Evolutionary conservation across 2,888 invertebrate species (phyloP).

Genomic region (Cryptus armator): DNA sequence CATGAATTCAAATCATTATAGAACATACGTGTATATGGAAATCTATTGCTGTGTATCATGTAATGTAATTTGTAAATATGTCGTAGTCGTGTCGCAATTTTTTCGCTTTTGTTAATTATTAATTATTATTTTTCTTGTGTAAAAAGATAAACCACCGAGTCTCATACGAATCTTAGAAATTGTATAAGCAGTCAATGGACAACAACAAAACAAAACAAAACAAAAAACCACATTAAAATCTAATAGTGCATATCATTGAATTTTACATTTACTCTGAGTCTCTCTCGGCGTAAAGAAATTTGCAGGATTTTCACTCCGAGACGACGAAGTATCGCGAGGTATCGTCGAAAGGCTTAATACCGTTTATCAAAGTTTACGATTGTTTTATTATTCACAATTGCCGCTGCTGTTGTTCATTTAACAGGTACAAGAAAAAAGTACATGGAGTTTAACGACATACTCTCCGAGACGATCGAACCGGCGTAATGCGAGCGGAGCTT

Average conservation of each 20-base stretch:
- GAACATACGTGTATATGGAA: constrained; percentile 78
- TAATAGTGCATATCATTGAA: constrained; percentile 77
- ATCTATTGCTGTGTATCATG: constrained; percentile 81
- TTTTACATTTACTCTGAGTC: constrained; percentile 50
- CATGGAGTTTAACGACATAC: constrained; percentile 2
- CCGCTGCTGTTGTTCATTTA: constrained; percentile 48
- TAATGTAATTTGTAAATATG: constrained; percentile 83
- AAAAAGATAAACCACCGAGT: constrained; percentile 74
- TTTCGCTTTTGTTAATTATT: constrained; percentile 80
- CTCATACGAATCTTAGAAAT: constrained; percentile 74
- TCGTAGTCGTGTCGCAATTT: constrained; percentile 77
- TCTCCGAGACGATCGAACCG: constrained; percentile 24
- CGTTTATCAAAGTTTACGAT: constrained; percentile 39
- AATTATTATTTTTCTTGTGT: constrained; percentile 77
- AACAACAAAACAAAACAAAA: constrained; percentile 49
- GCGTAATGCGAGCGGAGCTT: constrained; percentile 25
- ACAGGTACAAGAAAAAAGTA: constrained; percentile 55
- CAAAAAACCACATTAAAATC: constrained; percentile 78
- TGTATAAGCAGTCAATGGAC: constrained; percentile 74
- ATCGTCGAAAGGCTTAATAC: background rate
- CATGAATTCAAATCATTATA: constrained; percentile 64
- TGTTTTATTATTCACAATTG: constrained; percentile 64
- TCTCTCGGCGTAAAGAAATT: background rate
- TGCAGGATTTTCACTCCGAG: no score
- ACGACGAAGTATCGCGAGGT: background rate